phyloP scores from a whole-genome alignment of 2,797 vertebrate genomes.

The Pipistrellus pipistrellus region DNA sequence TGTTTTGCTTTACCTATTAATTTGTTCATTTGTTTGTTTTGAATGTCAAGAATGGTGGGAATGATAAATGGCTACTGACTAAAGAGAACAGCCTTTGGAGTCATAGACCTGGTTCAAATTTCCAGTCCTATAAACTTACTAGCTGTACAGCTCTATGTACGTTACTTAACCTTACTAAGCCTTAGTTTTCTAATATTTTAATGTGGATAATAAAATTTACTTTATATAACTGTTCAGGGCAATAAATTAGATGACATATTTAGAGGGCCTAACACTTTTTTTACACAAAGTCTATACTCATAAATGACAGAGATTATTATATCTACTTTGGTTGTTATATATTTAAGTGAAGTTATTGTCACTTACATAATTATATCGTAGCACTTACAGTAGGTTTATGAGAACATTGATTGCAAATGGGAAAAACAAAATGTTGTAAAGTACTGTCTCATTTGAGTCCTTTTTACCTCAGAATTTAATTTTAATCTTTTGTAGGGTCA shows the following conservation, averaged over 20 bases:
- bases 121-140: not conserved
- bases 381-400: not conserved
- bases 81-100: not conserved
- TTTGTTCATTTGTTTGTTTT: not conserved
- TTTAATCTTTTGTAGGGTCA: conserved; percentile 46
- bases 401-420: conserved; percentile 27
- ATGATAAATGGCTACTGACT: not conserved
- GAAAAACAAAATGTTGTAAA: conserved; percentile 29
- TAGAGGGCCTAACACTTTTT: not conserved
- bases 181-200: not conserved
- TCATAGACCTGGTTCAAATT: not conserved
- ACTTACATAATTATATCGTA: not conserved
- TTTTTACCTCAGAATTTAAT: conserved; percentile 46
- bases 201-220: not conserved
- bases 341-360: conserved; percentile 21
- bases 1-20: not conserved
- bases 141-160: not conserved
- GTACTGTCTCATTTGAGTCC: not conserved
- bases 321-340: not conserved
- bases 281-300: not conserved
- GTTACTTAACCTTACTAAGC: not conserved
- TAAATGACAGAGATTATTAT: not conserved
- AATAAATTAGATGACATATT: not conserved
- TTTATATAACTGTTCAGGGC: not conserved
- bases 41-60: not conserved